These are phyloP conservation scores for Trichogramma dendrolimi DNA, from an alignment of 2,888 invertebrate genomes.

Conservation along the genomic window DNA sequence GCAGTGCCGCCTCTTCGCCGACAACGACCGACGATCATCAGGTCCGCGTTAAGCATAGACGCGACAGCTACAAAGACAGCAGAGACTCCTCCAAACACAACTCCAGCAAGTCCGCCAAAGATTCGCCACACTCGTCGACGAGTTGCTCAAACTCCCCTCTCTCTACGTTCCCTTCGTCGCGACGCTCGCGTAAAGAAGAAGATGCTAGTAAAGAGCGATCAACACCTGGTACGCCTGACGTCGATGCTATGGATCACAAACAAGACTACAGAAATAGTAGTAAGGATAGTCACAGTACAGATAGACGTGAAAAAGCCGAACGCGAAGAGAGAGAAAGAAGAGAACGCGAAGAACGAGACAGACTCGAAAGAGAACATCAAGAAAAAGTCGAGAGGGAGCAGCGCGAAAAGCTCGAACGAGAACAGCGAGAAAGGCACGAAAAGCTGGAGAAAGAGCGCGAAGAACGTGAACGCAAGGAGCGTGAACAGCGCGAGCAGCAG, in stretches of 20 bases:
- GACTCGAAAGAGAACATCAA: slow-evolving; percentile 36
- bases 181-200: slow-evolving; percentile 46
- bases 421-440: slow-evolving; percentile 34
- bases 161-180: slow-evolving; percentile 30
- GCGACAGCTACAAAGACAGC: slow-evolving; percentile 37
- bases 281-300: slow-evolving; percentile 23
- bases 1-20: slow-evolving; percentile 21
- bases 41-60: slow-evolving; percentile 24
- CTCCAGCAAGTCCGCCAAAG: slow-evolving; percentile 36
- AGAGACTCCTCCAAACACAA: slow-evolving; percentile 35
- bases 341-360: slow-evolving; percentile 44
- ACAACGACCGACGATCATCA: slow-evolving; percentile 20
- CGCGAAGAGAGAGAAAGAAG: slow-evolving; percentile 40
- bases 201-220: slow-evolving; percentile 24
- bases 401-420: slow-evolving; percentile 30
- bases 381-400: slow-evolving; percentile 38
- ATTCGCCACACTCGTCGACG: slow-evolving; percentile 47
- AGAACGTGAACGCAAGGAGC: slow-evolving; percentile 38
- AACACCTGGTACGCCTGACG: neutral
- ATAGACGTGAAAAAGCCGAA: slow-evolving; percentile 39
- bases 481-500: slow-evolving; percentile 41
- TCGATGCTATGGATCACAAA: slow-evolving; percentile 22
- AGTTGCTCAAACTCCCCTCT: slow-evolving; percentile 30
- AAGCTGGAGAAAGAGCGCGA: slow-evolving; percentile 42
- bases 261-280: slow-evolving; percentile 18